Base-by-base conservation (phyloP, 2,797 vertebrate genomes). In the Danionella dracula region DNA sequence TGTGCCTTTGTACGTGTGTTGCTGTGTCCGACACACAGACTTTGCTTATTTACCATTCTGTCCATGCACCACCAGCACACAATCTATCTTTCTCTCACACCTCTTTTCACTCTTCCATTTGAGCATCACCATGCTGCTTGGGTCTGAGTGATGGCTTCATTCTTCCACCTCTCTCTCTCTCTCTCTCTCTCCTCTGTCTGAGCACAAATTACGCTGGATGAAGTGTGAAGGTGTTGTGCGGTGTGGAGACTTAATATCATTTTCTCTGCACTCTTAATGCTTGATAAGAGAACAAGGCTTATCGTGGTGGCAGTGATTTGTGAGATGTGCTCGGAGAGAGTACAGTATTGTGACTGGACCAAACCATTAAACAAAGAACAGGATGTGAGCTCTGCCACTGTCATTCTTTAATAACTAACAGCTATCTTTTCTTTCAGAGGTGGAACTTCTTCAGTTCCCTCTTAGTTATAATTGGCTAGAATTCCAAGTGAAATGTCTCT, bases 151-250 rank as follows among this genome's bases (percentile, higher is more conserved):
- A 44, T 66, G 17, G 27, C 55, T 58, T 58, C 55, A 58, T 44
- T 58, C 41, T 37, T 56, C 16, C 17, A 41, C 17, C 29, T 38
- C 13, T 10, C 3, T 10, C 17, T 38, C 10, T 46, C 20, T 31
- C 21, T 55, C 21, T 16, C 32, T 56, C 7, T n/a, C 34, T 16
- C 41, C n/a, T 21, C 32, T 16, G 20, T 66, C 64, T 64, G 68
- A 15, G 41, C 55, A 42, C 38, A 58, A 66, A 75, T 69, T 78
- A 78, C 77, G 78, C 27, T 20, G 21, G 1, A 10, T 17, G 42
- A 57, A 42, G 55, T n/a, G n/a, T n/a, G n/a, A n/a, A n/a, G n/a
- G n/a, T 44, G 38, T 51, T 51, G 8, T 27, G 3, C 23, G 6
- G 6, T 27, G 23, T 27, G 20, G 46, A 41, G 60, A 41, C 46